These are phyloP conservation scores for Amia ocellicauda DNA, from an alignment of 2,113 vertebrate species.

Conservation along the genomic window DNA sequence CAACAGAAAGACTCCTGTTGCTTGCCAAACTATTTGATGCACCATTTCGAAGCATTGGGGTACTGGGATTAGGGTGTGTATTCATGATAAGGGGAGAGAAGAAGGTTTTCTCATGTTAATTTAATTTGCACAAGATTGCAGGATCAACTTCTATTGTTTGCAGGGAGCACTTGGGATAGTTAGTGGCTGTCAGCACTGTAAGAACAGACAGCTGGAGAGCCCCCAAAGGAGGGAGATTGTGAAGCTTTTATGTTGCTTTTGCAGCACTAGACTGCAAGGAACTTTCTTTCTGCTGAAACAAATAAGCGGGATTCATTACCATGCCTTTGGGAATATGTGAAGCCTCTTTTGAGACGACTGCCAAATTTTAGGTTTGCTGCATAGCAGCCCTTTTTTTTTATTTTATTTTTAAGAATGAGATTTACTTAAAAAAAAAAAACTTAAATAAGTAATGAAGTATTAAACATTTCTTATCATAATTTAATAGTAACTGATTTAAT, in stretches of 20 bases:
- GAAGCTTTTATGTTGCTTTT: slow-evolving; percentile 16
- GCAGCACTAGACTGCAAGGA: slow-evolving; percentile 4
- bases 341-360: slow-evolving; percentile 2
- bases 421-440: no score
- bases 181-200: background rate
- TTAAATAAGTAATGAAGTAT: no score
- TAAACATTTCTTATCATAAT: no score
- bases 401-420: no score
- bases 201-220: background rate
- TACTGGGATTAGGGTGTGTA: background rate
- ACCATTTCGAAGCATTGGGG: background rate
- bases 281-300: slow-evolving; percentile 14
- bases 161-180: background rate
- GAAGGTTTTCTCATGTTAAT: no score
- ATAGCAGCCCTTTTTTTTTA: no score
- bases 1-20: no score
- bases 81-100: no score
- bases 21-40: background rate
- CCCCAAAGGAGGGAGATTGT: background rate
- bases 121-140: no score
- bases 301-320: slow-evolving; percentile 21
- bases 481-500: no score
- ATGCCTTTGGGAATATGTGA: slow-evolving; percentile 8
- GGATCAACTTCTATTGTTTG: no score
- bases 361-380: background rate